A percentile compares a stretch with the other conserved stretches of the same genome.
Evolutionary conservation across 2,888 invertebrate genomes (phyloP).

Genomic region (Poecilus cupreus): DNA sequence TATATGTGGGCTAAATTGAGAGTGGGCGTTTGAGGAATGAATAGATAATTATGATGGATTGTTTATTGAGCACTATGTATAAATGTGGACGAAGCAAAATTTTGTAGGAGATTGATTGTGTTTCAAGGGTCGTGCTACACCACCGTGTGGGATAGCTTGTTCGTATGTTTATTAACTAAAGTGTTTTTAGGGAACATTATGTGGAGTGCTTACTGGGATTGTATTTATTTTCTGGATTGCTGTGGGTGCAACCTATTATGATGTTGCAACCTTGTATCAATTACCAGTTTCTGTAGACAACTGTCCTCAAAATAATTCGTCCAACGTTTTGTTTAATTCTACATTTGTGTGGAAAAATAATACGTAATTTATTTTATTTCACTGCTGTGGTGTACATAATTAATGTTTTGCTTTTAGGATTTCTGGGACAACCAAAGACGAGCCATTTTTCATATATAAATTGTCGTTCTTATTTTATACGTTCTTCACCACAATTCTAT

Average conservation of each 20-base stretch:
- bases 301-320: background rate
- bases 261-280: background rate
- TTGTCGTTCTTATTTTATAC: background rate
- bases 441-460: constrained; percentile 1
- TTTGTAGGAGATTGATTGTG: too few species aligned
- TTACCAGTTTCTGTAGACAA: background rate
- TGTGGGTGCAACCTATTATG: constrained; percentile 1
- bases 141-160: too few species aligned
- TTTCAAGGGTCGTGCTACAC: too few species aligned
- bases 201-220: background rate
- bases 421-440: background rate
- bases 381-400: too few species aligned
- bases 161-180: too few species aligned
- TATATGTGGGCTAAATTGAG: too few species aligned
- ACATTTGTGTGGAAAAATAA: background rate
- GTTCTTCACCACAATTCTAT: background rate
- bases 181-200: constrained; percentile 26
- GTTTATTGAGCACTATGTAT: too few species aligned
- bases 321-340: too few species aligned
- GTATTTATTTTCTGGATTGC: constrained; percentile 28
- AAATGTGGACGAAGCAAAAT: too few species aligned
- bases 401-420: background rate
- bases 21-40: too few species aligned
- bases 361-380: background rate
- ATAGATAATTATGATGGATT: too few species aligned